A percentile compares a stretch with the other conserved stretches of the same genome.
These are phyloP conservation scores for Notarius quadriscutis DNA, from an alignment of 2,113 vertebrate species.

Conservation along the genomic window DNA sequence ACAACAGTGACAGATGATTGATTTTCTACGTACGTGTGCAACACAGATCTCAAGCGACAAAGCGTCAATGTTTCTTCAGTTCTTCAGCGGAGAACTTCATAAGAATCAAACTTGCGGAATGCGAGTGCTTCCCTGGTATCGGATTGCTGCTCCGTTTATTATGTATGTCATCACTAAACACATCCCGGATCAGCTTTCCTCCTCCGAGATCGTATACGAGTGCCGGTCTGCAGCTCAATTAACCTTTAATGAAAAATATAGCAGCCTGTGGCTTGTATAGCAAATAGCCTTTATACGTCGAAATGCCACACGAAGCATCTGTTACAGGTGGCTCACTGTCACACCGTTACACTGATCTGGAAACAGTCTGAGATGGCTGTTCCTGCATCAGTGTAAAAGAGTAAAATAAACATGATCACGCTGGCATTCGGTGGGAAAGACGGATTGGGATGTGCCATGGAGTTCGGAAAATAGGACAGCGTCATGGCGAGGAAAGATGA, in stretches of 20 bases:
- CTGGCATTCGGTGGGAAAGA: neutral
- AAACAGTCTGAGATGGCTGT: neutral
- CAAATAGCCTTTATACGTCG: neutral
- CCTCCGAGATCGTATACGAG: neutral
- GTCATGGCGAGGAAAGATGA: too few relatives aligned
- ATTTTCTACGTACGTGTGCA: too few relatives aligned
- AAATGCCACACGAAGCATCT: neutral
- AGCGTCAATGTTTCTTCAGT: neutral
- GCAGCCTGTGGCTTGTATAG: neutral
- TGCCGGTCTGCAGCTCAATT: neutral
- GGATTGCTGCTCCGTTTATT: neutral
- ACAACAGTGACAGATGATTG: neutral
- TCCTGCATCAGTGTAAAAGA: neutral
- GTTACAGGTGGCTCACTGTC: neutral
- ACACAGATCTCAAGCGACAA: neutral
- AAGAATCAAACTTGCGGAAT: neutral
- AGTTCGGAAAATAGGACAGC: neutral
- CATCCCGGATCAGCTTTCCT: conserved; percentile 1
- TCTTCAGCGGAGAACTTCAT: neutral
- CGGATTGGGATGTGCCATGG: neutral
- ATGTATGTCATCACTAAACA: neutral
- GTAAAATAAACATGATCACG: neutral
- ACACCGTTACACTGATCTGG: neutral
- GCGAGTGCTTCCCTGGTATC: neutral
- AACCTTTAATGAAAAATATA: conserved; percentile 24